phyloP scores from a whole-genome alignment of 1,140 invertebrate genomes.

The Phocides pigmalion region DNA sequence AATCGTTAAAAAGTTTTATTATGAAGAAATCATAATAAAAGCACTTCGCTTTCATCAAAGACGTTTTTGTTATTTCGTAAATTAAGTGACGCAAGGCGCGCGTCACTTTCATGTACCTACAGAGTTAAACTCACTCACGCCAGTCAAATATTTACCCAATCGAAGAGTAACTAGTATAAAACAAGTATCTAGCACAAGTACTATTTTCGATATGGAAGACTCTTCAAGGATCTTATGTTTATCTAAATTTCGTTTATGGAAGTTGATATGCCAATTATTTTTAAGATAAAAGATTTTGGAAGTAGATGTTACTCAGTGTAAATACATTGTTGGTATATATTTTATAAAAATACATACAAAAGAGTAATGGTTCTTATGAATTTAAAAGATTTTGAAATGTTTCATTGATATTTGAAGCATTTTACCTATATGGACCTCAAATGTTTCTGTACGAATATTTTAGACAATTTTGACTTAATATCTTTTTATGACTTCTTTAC shows the following conservation, averaged over 20 bases:
- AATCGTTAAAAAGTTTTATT: neutral
- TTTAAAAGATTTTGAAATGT: slow-evolving; percentile 66
- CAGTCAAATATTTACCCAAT: slow-evolving; percentile 69
- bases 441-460: slow-evolving; percentile 55
- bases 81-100: slow-evolving; percentile 6
- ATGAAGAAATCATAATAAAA: neutral
- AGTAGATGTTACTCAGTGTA: slow-evolving; percentile 76
- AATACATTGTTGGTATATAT: slow-evolving; percentile 77
- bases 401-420: slow-evolving; percentile 77
- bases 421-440: slow-evolving; percentile 71
- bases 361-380: slow-evolving; percentile 49
- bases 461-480: slow-evolving; percentile 49
- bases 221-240: slow-evolving; percentile 68
- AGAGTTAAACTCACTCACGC: slow-evolving; percentile 41
- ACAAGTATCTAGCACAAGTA: slow-evolving; percentile 74
- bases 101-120: slow-evolving; percentile 3
- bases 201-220: slow-evolving; percentile 83
- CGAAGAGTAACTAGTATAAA: slow-evolving; percentile 65
- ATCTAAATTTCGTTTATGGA: slow-evolving; percentile 78
- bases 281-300: slow-evolving; percentile 74
- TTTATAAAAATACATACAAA: slow-evolving; percentile 83
- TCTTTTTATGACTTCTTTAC: slow-evolving; percentile 46
- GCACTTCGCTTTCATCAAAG: neutral
- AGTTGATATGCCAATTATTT: slow-evolving; percentile 81
- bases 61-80: neutral